Conservation (phyloP, 1,140 invertebrate genomes). For the Aphis craccivora region DNA sequence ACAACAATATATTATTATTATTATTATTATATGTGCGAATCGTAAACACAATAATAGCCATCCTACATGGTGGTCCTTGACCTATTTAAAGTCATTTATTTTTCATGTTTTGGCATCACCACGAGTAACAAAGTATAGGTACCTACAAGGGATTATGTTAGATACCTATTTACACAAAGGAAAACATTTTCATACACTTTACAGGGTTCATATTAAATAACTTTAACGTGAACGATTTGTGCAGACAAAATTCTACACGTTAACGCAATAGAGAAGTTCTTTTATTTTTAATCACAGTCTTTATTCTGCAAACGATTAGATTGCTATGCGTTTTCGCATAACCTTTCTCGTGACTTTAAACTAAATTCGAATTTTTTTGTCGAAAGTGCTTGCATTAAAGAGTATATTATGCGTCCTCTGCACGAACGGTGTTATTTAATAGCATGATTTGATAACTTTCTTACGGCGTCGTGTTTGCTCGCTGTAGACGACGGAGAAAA, state of each 20-base stretch:
- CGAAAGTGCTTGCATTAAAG: neutral
- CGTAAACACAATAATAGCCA: neutral
- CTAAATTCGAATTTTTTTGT: neutral
- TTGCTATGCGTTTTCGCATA: neutral
- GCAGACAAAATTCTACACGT: neutral
- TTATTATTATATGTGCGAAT: neutral
- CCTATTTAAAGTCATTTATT: conserved; percentile 25
- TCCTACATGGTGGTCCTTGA: conserved; percentile 9
- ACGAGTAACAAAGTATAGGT: neutral
- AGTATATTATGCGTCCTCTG: neutral
- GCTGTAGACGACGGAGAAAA: neutral
- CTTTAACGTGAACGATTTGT: neutral
- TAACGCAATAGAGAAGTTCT: neutral
- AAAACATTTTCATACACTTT: neutral
- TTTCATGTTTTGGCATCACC: neutral
- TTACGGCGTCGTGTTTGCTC: neutral
- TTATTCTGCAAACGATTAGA: neutral
- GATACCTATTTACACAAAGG: neutral
- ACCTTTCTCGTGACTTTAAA: neutral
- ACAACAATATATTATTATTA: neutral
- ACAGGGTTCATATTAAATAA: neutral
- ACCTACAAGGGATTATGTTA: neutral
- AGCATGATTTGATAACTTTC: neutral
- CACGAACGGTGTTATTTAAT: neutral
- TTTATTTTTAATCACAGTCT: neutral